Evolutionary conservation across 2,113 vertebrate species (phyloP), one percentile per base, ranked within the genome.

Genomic region (Protobothrops flavoviridis): DNA sequence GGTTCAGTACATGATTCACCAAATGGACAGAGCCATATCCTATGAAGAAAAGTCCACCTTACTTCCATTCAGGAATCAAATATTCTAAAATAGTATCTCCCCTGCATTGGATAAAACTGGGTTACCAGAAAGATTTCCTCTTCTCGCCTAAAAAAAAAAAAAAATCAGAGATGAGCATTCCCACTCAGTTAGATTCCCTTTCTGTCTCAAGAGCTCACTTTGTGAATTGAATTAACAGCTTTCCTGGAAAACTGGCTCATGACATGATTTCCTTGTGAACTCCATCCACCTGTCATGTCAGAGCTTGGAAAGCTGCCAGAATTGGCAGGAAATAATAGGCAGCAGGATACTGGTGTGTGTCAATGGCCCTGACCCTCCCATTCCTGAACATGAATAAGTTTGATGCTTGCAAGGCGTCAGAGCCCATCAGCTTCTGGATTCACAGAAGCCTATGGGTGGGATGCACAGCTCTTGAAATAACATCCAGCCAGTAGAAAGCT

Each of bases 311-410:
- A 93, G 74, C 53, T 56, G 98, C 98, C 98, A 98, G 95, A 93
- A 11, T 94, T 95, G 97, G 97, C 98, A 98, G 98, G 98, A 98
- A 98, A 98, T 98, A 98, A 98, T 98, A 98, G 98, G 97, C 98
- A 98, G 97, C 98, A 98, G 97, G 98, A 98, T 98, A 97, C 98
- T 61, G 97, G 98, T 97, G 97, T 98, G 97, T 98, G 98, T 98
- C 97, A 97, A 97, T 97, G 97, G 98, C 97, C 97, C 96, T 97
- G 96, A 98, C 98, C 98, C 98, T 98, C 98, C 98, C 98, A 98
- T 98, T 98, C 98, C 98, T 98, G 98, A 97, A 96, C 97, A 97
- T 97, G 98, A 98, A 98, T 97, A 97, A 96, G 95, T 95, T 95
- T 93, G 59, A 50, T 96, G 96, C 95, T 96, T 95, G 69, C 24